Base-by-base conservation (phyloP, 1,140 invertebrate genomes). In the Epicauta chinensis region DNA sequence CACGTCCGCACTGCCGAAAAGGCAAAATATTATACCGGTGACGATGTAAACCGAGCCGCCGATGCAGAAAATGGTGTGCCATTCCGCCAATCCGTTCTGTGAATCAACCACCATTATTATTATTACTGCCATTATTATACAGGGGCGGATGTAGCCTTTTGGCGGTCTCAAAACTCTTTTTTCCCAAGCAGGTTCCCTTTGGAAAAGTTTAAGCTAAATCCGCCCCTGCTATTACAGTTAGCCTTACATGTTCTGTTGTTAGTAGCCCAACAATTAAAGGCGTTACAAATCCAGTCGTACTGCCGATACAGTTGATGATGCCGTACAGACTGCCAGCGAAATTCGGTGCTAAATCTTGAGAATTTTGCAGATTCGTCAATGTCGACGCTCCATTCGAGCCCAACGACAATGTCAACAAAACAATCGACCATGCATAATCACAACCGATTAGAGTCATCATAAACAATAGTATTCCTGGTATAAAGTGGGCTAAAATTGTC, bases 311-410 rank as follows among this genome's bases (percentile, higher is more conserved):
- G 55, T 87, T 87, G 47, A 85, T 83, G 32, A 87, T 81, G 13
- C 86, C 84, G 51, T 86, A 87, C 6, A 87, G 64, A 1, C 83
- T 82, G 31, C 84, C 86, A 13, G 89, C 89, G 73, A 79, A 88
- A 68, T 89, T 91, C 1, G 84, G 84, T 0, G 88, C 84, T 30
- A 92, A 71, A 71, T 91, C 88, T 70, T 93, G 82, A 53, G 89
- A 86, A 66, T 93, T 93, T 61, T 87, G 83, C 62, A 89, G 76
- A 71, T 81, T 92, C 0, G 89, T 90, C 42, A 89, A 76, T 14
- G 87, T 89, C 0, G 86, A 84, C 34, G 90, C 88, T 0, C 91
- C 91, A 54, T 91, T 90, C 13, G 89, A 78, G 1, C 87, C 83
- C 58, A 92, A 76, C 0, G 89, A 87, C 34, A 86, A 61, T 10